Evolutionary conservation across 92 coral and sea anemone species (phyloP).

Genomic region (Bergia sp.): DNA sequence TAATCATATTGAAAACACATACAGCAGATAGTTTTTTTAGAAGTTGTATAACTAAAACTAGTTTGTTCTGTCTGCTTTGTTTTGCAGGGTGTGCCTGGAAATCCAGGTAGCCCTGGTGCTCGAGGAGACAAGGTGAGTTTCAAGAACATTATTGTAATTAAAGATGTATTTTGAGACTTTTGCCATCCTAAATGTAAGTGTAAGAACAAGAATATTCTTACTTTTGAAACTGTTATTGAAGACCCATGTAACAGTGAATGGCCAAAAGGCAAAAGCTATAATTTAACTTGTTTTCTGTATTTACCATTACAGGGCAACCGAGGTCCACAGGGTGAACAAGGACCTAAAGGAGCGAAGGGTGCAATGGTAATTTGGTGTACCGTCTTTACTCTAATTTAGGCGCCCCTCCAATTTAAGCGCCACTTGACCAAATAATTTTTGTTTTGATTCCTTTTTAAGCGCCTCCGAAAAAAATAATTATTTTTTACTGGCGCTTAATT

Average conservation of each 20-base stretch:
- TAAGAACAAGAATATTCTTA: no score
- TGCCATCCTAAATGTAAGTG: neutral
- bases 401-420: no score
- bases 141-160: neutral
- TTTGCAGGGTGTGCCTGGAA: constrained; percentile 12
- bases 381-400: neutral
- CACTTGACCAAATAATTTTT: no score
- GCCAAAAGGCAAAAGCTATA: neutral
- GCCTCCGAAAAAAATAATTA: no score
- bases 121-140: constrained; percentile 9
- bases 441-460: no score
- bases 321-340: neutral
- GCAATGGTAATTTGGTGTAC: neutral
- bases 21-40: no score
- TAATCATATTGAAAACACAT: no score
- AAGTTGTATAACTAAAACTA: neutral
- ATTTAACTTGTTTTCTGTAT: neutral
- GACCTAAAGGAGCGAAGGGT: constrained; percentile 15
- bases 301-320: neutral
- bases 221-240: no score
- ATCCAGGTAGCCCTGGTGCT: neutral
- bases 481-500: no score
- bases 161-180: neutral
- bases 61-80: neutral
- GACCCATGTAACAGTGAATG: no score